A percentile compares a stretch with the other conserved stretches of the same genome.
Conservation (phyloP, 2,888 invertebrate species). For the Carcina quercana region DNA sequence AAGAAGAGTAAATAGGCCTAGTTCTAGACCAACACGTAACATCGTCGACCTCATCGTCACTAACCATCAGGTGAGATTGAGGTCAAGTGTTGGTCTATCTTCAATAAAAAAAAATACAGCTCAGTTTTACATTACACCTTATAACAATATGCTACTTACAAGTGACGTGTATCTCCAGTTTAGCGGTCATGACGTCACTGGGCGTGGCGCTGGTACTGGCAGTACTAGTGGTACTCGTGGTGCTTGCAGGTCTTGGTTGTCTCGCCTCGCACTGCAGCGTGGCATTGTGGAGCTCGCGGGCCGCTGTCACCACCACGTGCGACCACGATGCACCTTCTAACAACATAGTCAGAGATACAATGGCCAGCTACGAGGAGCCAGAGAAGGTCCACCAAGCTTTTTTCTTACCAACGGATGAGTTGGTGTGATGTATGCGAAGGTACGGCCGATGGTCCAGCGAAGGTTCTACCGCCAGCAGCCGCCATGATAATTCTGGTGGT, state of each 20-base stretch:
- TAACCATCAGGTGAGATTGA: too few species aligned
- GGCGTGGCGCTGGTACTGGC: constrained; percentile 73
- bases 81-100: too few species aligned
- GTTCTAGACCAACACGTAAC: too few species aligned
- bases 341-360: constrained; percentile 1
- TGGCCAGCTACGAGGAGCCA: background rate
- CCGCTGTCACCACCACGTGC: constrained; percentile 81
- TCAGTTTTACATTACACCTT: too few species aligned
- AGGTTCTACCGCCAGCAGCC: constrained; percentile 66
- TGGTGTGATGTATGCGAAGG: constrained; percentile 69
- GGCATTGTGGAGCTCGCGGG: constrained; percentile 90
- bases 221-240: constrained; percentile 70
- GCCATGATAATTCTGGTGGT: constrained; percentile 75
- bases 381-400: background rate
- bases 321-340: constrained; percentile 57
- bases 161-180: constrained; percentile 63
- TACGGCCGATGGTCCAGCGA: constrained; percentile 71
- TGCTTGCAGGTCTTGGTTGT: constrained; percentile 73
- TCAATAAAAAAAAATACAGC: too few species aligned
- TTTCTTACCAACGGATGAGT: constrained; percentile 52
- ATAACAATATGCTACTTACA: constrained; percentile 36
- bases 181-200: constrained; percentile 35
- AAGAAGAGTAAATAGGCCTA: too few species aligned
- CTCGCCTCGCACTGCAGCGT: constrained; percentile 87
- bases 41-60: too few species aligned